phyloP scores from a whole-genome alignment of 2,113 vertebrate species.

The Hypanus sabinus region DNA sequence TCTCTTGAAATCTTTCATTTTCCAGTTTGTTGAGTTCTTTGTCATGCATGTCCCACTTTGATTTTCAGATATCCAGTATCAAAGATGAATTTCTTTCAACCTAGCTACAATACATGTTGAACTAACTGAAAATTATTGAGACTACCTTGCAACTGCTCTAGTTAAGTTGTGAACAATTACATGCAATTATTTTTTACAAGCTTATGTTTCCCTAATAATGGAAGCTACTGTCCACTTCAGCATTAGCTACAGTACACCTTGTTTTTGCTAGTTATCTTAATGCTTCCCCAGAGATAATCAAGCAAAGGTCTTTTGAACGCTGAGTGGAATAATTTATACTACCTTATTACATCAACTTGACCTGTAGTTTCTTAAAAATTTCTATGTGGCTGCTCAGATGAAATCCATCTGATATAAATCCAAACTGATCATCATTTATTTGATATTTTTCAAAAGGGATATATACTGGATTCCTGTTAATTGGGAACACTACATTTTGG shows the following conservation, averaged over 20 bases:
- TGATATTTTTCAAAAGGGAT: too few species aligned
- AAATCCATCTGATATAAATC: too few species aligned
- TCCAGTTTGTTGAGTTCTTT: background rate
- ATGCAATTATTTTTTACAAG: background rate
- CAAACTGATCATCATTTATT: too few species aligned
- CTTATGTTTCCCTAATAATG: background rate
- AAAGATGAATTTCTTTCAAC: background rate
- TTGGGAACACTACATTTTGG: too few species aligned
- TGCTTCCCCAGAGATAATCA: background rate
- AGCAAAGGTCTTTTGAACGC: background rate
- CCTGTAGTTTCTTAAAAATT: background rate
- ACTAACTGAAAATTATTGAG: too few species aligned
- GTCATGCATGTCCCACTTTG: background rate
- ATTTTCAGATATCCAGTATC: background rate
- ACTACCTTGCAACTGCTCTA: background rate
- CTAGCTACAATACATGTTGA: background rate
- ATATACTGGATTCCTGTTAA: too few species aligned
- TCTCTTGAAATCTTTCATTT: background rate
- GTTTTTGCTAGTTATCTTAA: background rate
- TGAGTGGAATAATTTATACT: background rate
- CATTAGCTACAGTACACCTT: background rate
- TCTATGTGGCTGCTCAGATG: background rate
- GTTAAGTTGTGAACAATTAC: background rate
- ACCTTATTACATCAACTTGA: background rate
- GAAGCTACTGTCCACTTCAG: background rate